Conservation (phyloP, 1,140 invertebrate species). For the Latrodectus geometricus region DNA sequence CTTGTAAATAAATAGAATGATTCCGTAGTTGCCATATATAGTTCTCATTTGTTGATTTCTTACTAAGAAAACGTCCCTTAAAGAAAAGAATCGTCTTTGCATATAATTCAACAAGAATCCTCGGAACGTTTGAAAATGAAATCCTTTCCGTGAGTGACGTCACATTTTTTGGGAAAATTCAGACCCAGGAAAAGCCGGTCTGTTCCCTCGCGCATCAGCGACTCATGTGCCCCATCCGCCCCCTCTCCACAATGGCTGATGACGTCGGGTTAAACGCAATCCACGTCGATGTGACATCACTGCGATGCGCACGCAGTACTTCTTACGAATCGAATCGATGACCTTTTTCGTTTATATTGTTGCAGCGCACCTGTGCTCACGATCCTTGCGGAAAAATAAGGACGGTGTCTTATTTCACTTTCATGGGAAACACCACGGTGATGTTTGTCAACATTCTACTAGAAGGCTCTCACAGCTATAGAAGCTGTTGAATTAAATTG, state of each 20-base stretch:
- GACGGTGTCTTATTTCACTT: no score
- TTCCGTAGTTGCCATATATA: background rate
- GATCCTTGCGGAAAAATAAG: background rate
- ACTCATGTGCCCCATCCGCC: background rate
- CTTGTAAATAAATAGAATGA: background rate
- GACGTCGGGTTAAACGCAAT: slow-evolving; percentile 54
- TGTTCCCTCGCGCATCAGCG: slow-evolving; percentile 16
- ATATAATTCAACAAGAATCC: background rate
- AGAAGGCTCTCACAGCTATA: no score
- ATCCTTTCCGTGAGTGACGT: background rate
- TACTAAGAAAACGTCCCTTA: no score
- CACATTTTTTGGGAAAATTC: slow-evolving; percentile 13
- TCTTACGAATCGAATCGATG: slow-evolving; percentile 50
- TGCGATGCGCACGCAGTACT: slow-evolving; percentile 19
- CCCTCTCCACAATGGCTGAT: background rate
- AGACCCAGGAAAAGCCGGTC: slow-evolving; percentile 7
- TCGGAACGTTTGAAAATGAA: background rate
- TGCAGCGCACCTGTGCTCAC: slow-evolving; percentile 53
- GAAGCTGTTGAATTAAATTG: no score
- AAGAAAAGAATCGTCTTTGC: background rate
- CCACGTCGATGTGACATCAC: slow-evolving; percentile 52
- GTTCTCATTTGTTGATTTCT: background rate
- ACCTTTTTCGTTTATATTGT: slow-evolving; percentile 59
- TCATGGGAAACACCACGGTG: no score
- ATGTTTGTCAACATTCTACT: no score